phyloP scores from a whole-genome alignment of 2,797 vertebrate species.

The Urocyon cinereoargenteus region DNA sequence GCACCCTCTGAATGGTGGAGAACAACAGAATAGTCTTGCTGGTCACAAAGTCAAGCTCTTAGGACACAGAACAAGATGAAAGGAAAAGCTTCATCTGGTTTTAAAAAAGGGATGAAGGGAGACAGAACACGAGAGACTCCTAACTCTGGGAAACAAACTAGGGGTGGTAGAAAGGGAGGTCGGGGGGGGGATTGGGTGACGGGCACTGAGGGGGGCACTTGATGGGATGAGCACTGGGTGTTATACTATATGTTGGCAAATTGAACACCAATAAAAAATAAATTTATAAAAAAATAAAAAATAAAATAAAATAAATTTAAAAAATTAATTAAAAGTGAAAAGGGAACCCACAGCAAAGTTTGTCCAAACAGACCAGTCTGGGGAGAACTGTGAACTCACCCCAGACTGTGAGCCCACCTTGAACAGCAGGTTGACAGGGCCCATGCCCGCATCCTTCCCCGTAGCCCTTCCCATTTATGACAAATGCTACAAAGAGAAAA shows the following conservation, averaged over 20 bases:
- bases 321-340: background rate
- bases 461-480: background rate
- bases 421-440: background rate
- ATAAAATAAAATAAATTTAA: no score
- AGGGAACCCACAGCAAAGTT: background rate
- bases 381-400: background rate
- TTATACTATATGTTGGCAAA: no score
- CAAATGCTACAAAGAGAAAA: background rate
- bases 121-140: no score
- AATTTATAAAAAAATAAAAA: no score
- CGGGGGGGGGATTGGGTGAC: no score
- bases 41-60: background rate
- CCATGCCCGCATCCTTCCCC: background rate
- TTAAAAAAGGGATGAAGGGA: background rate
- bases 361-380: background rate
- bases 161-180: no score
- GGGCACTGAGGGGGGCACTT: no score
- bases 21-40: background rate
- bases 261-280: no score
- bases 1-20: background rate
- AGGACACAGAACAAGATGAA: background rate
- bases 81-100: background rate
- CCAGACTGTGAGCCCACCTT: background rate
- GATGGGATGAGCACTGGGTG: no score
- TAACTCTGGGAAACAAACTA: no score